Evolutionary conservation across 2,113 vertebrate genomes (phyloP), one percentile per base, ranked within the genome.

Genomic region (Piprites chloris): DNA sequence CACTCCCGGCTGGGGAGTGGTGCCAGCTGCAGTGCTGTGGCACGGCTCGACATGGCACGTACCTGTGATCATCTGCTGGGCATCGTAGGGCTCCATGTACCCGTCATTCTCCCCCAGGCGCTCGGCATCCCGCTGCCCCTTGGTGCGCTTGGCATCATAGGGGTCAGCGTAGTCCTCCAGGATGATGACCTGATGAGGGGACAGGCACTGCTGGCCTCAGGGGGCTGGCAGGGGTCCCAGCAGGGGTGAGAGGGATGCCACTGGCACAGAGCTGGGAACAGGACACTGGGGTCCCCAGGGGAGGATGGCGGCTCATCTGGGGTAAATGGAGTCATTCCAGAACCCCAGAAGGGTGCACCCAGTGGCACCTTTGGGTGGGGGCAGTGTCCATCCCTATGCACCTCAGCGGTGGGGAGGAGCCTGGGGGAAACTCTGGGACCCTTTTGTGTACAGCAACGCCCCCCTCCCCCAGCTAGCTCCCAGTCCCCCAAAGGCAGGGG

Each of bases 11-110:
- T 1, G 63, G 52, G 78, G 28, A 77, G 35, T 1, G 2, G 44
- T 89, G 76, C 91, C 91, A 81, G 88, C 37, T 9, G 9, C 0
- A 0, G 5, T 6, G 37, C 81, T 9, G 30, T 13, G 17, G 56
- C 14, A 12, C 0, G 8, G n/a, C 61, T 14, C 4, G 8, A 10
- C 6, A 0, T 1, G 4, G 79, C 61, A 75, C 97, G 8, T 71
- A 99, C 99, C 99, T 97, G 99, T 99, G 90, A 99, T 99, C 97
- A 99, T 99, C 78, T 99, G 99, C 96, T 99, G 99, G 5, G 99
- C 99, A 0, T 99, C 99, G 1, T 99, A 99, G 9, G 99, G 99
- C 52, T 99, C 99, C 99, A 99, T 99, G 96, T 99, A 99, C 0
- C 99, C 99, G 0, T 99, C 99, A 1, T 99, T 99, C 91, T 99